phyloP scores from a whole-genome alignment of 2,888 invertebrate species.

The Scrobipalpa costella region DNA sequence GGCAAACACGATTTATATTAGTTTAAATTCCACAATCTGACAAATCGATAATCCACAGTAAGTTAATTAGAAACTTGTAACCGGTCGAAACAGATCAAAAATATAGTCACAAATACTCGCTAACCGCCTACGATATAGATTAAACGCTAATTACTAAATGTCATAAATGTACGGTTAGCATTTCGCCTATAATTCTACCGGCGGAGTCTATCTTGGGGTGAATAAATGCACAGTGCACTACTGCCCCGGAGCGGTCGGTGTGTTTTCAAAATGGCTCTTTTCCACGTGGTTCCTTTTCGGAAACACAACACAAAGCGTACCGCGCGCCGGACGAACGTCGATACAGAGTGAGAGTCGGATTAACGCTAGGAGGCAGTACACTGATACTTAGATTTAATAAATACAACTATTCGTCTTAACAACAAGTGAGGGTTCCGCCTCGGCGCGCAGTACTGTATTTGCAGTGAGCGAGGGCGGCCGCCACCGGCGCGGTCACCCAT shows the following conservation, averaged over 20 bases:
- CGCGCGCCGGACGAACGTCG: conserved; percentile 57
- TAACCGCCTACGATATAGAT: conserved; percentile 66
- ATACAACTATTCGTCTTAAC: conserved; percentile 33
- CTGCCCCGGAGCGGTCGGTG: conserved; percentile 83
- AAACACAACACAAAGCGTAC: conserved; percentile 91
- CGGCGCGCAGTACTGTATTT: conserved; percentile 59
- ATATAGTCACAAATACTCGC: conserved; percentile 68
- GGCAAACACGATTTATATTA: conserved; percentile 68
- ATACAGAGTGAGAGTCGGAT: background rate
- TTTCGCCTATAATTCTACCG: conserved; percentile 60
- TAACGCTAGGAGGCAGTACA: conserved; percentile 41
- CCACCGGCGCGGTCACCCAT: conserved; percentile 36
- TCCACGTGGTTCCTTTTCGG: conserved; percentile 89
- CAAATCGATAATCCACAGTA: conserved; percentile 71
- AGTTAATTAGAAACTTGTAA: conserved; percentile 68
- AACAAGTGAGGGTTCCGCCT: conserved; percentile 39
- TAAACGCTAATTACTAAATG: conserved; percentile 55
- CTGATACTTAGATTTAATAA: conserved; percentile 46
- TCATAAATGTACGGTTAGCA: conserved; percentile 59
- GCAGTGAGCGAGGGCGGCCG: conserved; percentile 59
- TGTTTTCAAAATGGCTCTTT: conserved; percentile 95
- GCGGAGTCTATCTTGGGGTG: conserved; percentile 54
- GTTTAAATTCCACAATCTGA: conserved; percentile 76
- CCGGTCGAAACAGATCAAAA: conserved; percentile 70
- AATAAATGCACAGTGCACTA: conserved; percentile 76